These are phyloP conservation scores for Pangasianodon gigas DNA, from an alignment of 2,113 vertebrate species.

Conservation along the genomic window DNA sequence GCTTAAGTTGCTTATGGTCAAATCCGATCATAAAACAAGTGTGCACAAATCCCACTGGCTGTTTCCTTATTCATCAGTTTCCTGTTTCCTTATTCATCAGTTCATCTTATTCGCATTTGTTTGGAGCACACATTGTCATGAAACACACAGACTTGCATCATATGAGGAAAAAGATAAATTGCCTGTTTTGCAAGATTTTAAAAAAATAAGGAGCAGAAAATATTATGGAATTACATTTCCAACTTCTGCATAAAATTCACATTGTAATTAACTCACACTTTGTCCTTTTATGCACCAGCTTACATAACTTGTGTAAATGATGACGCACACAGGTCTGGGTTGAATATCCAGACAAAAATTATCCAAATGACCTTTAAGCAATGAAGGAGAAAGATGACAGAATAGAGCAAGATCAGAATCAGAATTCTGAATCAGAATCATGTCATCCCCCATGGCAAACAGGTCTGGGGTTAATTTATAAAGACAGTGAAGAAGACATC, in stretches of 20 bases:
- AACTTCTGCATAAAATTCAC: not conserved
- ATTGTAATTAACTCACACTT: not conserved
- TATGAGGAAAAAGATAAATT: not conserved
- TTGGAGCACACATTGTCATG: not conserved
- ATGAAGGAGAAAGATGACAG: too few relatives aligned
- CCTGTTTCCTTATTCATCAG: not conserved
- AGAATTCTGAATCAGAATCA: not conserved
- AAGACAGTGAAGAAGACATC: not conserved
- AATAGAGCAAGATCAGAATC: too few relatives aligned
- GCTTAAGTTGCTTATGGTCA: not conserved
- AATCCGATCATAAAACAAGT: not conserved
- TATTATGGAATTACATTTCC: not conserved
- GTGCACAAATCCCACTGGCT: not conserved
- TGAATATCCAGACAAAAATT: not conserved
- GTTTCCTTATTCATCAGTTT: not conserved
- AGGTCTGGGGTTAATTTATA: not conserved
- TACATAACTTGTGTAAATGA: not conserved
- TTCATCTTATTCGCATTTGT: not conserved
- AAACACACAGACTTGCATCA: not conserved
- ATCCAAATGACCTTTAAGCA: too few relatives aligned
- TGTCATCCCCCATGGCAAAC: not conserved
- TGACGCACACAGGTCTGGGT: not conserved
- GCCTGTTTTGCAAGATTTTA: not conserved
- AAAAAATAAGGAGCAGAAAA: not conserved
- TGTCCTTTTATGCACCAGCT: too few relatives aligned